A percentile compares a stretch with the other conserved stretches of the same genome.
Evolutionary conservation across 2,797 vertebrate genomes (phyloP).

Genomic region (Strix occidentalis): DNA sequence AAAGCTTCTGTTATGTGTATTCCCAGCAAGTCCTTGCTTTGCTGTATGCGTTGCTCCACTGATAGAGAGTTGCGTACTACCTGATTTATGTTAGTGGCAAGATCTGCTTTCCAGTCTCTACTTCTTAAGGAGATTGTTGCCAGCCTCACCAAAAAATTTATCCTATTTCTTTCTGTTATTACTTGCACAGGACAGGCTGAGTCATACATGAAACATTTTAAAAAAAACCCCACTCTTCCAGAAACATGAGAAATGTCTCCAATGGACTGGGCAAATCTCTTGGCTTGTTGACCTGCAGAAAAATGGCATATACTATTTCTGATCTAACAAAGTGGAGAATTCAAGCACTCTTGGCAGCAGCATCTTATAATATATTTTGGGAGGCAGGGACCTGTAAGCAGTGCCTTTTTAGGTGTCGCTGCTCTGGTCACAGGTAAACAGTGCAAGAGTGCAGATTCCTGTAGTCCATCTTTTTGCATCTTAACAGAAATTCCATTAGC

Average conservation of each 20-base stretch:
- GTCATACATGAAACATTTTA: background rate
- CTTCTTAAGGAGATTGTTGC: background rate
- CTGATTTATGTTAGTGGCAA: background rate
- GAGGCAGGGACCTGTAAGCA: background rate
- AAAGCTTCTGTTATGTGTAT: background rate
- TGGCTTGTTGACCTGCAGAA: background rate
- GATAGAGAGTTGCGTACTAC: background rate
- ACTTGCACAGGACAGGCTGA: background rate
- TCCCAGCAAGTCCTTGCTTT: background rate
- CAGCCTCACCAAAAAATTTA: background rate
- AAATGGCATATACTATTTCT: background rate
- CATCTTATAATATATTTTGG: background rate
- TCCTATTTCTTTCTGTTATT: background rate
- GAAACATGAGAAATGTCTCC: background rate
- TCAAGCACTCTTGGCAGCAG: background rate
- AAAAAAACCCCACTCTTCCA: background rate
- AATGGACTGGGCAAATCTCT: background rate
- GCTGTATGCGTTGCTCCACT: accelerated
- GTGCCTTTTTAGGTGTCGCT: background rate
- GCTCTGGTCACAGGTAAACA: background rate
- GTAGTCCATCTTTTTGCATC: background rate
- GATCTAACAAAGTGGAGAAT: background rate
- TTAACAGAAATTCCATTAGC: background rate
- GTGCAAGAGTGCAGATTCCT: background rate
- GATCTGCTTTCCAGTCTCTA: background rate